Evolutionary conservation across 2,888 invertebrate species (phyloP), one percentile per base, ranked within the genome.

Genomic region (Plebejus argus): DNA sequence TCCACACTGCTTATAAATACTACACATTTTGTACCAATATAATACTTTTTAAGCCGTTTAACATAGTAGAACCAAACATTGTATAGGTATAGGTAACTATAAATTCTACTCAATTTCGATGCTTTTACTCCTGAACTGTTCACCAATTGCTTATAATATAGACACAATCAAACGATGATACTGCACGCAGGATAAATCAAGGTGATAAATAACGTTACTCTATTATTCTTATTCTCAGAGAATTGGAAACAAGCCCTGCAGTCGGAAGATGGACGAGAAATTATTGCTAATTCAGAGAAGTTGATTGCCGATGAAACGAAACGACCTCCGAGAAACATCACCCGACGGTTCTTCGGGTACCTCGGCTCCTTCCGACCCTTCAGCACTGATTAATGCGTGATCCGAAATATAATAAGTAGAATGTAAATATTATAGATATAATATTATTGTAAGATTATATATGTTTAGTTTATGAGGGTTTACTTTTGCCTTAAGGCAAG

Each of bases 291-390:
- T 15, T 49, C 75, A 18, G 49, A 53, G 66, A 78, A 77, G 75
- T 77, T 72, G 15, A 74, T 78, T n/a, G 85, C 88, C 0, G 84
- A 90, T 39, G 90, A 90, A 79, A 76, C 84, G 0, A 77, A 78
- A 10, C 82, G 90, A 80, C 76, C 79, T 0, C 61, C 77, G 0
- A 84, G 83, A 7, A 81, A 80, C 23, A 79, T 79, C 28, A 79
- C 66, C 15, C 78, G 80, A 53, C 76, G 82, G 20, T 80, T 79
- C 35, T 79, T 81, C 33, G 82, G 83, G 0, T 79, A 80, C 61
- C 79, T 81, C 7, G 83, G 83, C 10, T 81, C 83, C 4, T 83
- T 83, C 45, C 81, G 82, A 78, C 61, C 78, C 15, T 78, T 83
- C 39, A 81, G 20, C 23, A 74, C 82, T 5, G 83, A 83, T 79